Conservation (phyloP, 2,797 vertebrate genomes). For the Streptopelia turtur region DNA sequence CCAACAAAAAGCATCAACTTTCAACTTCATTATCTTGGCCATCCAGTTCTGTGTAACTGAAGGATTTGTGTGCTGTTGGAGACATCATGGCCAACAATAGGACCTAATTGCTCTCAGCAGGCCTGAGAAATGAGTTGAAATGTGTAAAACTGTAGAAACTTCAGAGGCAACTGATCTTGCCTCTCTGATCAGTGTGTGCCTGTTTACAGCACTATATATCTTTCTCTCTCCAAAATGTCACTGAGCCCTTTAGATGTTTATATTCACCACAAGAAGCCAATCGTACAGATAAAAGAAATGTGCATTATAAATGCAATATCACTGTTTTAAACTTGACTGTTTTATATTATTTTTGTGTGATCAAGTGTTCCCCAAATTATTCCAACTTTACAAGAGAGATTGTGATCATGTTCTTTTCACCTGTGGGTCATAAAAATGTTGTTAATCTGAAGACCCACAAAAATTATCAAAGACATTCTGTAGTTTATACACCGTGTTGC, state of each 20-base stretch:
- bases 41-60: constrained; percentile 86
- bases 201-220: constrained; percentile 98
- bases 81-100: constrained; percentile 83
- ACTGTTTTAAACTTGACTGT: constrained; percentile 98
- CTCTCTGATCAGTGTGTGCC: constrained; percentile 92
- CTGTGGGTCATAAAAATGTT: constrained; percentile 83
- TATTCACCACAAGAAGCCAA: constrained; percentile 92
- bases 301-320: constrained; percentile 98
- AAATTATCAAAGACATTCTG: constrained; percentile 89
- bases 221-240: constrained; percentile 88
- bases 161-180: constrained; percentile 82
- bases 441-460: constrained; percentile 83
- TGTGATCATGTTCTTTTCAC: constrained; percentile 87
- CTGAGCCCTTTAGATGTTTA: constrained; percentile 96
- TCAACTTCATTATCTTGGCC: constrained; percentile 89
- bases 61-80: constrained; percentile 81
- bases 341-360: constrained; percentile 98
- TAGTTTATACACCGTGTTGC: constrained; percentile 98
- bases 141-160: constrained; percentile 85
- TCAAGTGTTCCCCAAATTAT: constrained; percentile 90
- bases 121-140: constrained; percentile 94
- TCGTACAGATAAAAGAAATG: constrained; percentile 90
- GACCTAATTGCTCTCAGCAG: constrained; percentile 92
- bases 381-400: constrained; percentile 91
- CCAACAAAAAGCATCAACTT: constrained; percentile 91